A percentile compares a stretch with the other conserved stretches of the same genome.
Conservation (phyloP, 2,113 vertebrate species). For the Cyphomyrus plagiostoma region DNA sequence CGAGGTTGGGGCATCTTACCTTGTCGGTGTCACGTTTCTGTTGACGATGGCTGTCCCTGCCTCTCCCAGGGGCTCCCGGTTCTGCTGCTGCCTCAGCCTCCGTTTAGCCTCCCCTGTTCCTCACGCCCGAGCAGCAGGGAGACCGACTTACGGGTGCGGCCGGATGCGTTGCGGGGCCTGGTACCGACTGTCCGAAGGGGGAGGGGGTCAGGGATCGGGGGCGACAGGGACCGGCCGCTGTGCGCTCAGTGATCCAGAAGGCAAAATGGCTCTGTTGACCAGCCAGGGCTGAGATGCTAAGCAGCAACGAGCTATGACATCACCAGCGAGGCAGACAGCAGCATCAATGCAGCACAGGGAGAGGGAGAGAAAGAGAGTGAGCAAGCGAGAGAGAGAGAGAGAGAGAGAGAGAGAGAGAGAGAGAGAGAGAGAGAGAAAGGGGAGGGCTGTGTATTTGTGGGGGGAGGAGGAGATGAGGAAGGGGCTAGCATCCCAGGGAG, state of each 20-base stretch:
- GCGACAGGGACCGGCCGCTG: conserved; percentile 6
- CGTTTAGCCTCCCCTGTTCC: conserved; percentile 36
- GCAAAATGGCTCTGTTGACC: conserved; percentile 61
- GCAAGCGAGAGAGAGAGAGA: not conserved
- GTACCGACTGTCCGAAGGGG: conserved; percentile 6
- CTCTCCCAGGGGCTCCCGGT: not conserved
- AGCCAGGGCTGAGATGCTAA: conserved; percentile 60
- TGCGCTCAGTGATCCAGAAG: conserved; percentile 37
- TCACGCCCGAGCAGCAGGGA: conserved; percentile 25
- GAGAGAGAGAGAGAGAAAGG: not conserved
- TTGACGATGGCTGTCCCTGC: conserved; percentile 13
- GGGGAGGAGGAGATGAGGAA: not conserved
- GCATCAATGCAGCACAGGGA: conserved; percentile 52
- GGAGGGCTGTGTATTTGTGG: not conserved
- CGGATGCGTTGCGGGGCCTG: conserved; percentile 20
- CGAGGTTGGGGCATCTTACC: conserved; percentile 29
- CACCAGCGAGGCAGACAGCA: conserved; percentile 57
- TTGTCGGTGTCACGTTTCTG: conserved; percentile 24
- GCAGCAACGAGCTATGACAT: conserved; percentile 60
- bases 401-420: not conserved
- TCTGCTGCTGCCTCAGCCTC: conserved; percentile 22
- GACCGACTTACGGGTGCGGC: conserved; percentile 10
- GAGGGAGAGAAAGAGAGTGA: conserved; percentile 4
- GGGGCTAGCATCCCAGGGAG: conserved; percentile 13
- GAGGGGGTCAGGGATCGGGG: conserved; percentile 1